These are phyloP conservation scores for Nothoprocta pentlandii DNA, from an alignment of 2,113 vertebrate species.

Conservation along the genomic window DNA sequence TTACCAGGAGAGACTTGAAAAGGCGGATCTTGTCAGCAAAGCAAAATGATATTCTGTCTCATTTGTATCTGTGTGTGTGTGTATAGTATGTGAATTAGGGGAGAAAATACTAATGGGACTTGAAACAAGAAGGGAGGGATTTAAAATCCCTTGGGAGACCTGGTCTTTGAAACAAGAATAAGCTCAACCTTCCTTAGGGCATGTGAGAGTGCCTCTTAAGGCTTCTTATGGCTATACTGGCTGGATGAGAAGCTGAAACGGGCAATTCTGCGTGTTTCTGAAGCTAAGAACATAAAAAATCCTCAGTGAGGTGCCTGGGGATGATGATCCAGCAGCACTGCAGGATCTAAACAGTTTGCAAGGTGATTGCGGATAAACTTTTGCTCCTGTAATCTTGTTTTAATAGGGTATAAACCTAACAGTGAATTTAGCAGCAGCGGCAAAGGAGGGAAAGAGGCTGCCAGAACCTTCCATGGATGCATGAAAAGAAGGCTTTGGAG, in stretches of 20 bases:
- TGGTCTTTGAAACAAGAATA: neutral
- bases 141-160: neutral
- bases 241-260: neutral
- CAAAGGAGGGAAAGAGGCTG: neutral
- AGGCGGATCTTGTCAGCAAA: constrained; percentile 29
- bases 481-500: neutral
- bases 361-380: neutral
- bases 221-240: neutral
- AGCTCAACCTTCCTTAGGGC: neutral
- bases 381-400: constrained; percentile 22
- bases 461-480: neutral
- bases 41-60: constrained; percentile 15
- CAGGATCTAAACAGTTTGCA: neutral
- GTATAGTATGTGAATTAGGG: neutral
- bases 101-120: neutral
- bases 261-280: neutral
- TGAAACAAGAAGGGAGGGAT: neutral
- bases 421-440: constrained; percentile 5
- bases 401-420: neutral
- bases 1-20: constrained; percentile 31
- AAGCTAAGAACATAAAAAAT: neutral
- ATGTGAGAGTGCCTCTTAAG: neutral
- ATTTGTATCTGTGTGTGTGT: neutral
- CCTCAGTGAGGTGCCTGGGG: neutral
- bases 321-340: neutral